phyloP scores from a whole-genome alignment of 2,113 vertebrate species.

The Lipotes vexillifer region DNA sequence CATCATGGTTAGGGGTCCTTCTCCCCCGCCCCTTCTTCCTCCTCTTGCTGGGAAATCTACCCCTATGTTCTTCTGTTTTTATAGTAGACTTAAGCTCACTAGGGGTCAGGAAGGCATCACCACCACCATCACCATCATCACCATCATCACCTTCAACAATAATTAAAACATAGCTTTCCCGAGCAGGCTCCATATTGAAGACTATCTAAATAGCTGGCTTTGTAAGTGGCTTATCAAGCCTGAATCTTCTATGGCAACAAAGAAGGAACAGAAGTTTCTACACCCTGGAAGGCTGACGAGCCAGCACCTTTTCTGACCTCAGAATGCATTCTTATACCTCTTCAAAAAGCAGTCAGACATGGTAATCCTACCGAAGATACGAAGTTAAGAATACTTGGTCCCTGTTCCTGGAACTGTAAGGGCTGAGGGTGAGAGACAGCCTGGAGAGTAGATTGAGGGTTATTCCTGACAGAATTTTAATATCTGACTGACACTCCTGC shows the following conservation, averaged over 20 bases:
- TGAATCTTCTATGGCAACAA: fast-evolving
- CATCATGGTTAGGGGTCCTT: no score
- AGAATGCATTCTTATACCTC: not conserved
- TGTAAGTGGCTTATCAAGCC: not conserved
- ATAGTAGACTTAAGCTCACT: not conserved
- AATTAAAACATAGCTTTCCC: not conserved
- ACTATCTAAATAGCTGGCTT: not conserved
- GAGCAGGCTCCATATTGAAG: not conserved
- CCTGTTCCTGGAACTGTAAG: no score
- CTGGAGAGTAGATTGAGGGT: not conserved
- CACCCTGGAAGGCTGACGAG: not conserved
- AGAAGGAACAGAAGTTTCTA: not conserved
- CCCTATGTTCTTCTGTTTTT: not conserved
- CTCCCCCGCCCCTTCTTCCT: not conserved
- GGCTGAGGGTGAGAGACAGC: not conserved
- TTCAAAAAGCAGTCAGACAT: fast-evolving
- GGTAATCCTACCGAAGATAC: not conserved
- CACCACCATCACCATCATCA: no score
- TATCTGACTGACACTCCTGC: fast-evolving
- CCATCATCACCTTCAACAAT: not conserved
- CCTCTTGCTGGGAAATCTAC: not conserved
- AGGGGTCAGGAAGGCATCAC: not conserved
- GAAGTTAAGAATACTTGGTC: no score
- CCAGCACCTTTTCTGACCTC: not conserved
- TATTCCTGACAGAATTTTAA: no score